These are phyloP conservation scores for Pangasius larnaudii DNA, from an alignment of 2,797 vertebrate species.

Conservation along the genomic window DNA sequence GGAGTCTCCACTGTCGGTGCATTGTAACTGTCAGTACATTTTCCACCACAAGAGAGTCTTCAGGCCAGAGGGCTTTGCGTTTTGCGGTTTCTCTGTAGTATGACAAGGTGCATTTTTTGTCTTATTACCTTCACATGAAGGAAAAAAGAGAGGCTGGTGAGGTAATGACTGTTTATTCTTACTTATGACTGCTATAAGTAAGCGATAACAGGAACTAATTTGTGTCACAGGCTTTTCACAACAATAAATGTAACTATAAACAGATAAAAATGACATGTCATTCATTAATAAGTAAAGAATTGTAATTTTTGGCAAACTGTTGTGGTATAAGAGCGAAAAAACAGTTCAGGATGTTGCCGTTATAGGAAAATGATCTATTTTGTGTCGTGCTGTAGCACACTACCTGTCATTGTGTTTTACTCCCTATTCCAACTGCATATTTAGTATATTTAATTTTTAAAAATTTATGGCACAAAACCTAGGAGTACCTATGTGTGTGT, in stretches of 20 bases:
- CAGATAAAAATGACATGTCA: neutral
- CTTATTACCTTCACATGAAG: neutral
- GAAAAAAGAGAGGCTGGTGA: neutral
- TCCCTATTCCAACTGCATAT: neutral
- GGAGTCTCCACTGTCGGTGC: neutral
- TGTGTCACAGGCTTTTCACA: neutral
- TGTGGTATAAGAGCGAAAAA: neutral
- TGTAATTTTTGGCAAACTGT: neutral
- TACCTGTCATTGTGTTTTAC: neutral
- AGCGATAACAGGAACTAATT: too few relatives aligned
- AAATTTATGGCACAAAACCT: neutral
- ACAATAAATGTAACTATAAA: neutral
- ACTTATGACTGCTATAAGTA: neutral
- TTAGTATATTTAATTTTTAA: neutral
- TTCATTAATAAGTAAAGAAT: neutral
- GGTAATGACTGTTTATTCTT: neutral
- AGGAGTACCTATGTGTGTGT: neutral
- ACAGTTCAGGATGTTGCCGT: neutral
- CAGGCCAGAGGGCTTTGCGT: neutral
- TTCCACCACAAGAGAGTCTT: neutral
- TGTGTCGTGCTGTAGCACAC: neutral
- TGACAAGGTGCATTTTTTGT: neutral
- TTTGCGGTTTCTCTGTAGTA: neutral
- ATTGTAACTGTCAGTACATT: neutral
- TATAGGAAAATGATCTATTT: neutral